Evolutionary conservation across 2,888 invertebrate genomes (phyloP).

Genomic region (Dendrolimus pini): DNA sequence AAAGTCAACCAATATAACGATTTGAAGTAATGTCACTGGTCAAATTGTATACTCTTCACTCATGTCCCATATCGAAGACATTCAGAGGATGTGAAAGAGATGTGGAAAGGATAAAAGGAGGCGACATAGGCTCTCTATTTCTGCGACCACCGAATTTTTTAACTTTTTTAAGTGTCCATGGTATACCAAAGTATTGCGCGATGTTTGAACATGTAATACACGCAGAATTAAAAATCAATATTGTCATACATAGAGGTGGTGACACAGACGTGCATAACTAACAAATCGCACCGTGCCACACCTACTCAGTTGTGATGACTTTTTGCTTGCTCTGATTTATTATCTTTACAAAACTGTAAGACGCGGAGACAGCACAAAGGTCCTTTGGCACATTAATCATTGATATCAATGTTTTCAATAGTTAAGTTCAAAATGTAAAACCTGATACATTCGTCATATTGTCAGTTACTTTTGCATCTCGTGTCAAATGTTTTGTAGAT

Average conservation of each 20-base stretch:
- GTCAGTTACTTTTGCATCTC: too few relatives aligned
- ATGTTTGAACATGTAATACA: constrained; percentile 9
- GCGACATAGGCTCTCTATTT: constrained; percentile 55
- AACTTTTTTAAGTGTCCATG: constrained; percentile 5
- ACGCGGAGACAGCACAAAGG: constrained; percentile 54
- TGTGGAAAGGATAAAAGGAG: constrained; percentile 20
- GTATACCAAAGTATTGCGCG: constrained; percentile 9
- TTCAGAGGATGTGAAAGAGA: constrained; percentile 15
- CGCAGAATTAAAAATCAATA: constrained; percentile 3
- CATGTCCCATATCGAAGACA: constrained; percentile 1
- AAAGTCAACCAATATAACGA: too few relatives aligned
- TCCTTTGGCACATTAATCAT: too few relatives aligned
- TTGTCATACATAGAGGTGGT: constrained; percentile 9
- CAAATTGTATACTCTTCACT: constrained; percentile 2
- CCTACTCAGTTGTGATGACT: constrained; percentile 65
- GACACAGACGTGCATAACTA: constrained; percentile 43
- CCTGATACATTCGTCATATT: too few relatives aligned
- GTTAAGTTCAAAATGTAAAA: too few relatives aligned
- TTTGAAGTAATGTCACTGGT: not conserved
- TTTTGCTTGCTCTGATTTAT: constrained; percentile 60
- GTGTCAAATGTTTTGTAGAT: too few relatives aligned
- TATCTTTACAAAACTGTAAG: constrained; percentile 33
- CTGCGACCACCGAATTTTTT: constrained; percentile 55
- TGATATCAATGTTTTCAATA: too few relatives aligned
- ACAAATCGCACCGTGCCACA: constrained; percentile 62